Evolutionary conservation across 2,888 invertebrate genomes (phyloP).

Genomic region (Lycophotia porphyrea): DNA sequence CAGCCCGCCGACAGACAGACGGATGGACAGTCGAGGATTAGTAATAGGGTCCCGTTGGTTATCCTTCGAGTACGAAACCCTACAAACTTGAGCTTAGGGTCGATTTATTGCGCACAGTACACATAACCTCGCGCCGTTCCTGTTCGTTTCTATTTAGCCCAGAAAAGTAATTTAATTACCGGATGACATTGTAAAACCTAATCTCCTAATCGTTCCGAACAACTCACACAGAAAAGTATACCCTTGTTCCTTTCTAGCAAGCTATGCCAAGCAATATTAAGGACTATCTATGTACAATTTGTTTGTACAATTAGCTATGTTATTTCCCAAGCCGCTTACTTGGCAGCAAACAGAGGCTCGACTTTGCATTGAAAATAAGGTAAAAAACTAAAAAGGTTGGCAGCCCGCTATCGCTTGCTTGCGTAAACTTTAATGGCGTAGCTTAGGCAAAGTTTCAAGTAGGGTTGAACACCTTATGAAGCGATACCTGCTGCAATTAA

Average conservation of each 20-base stretch:
- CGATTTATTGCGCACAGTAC: background rate
- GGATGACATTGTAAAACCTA: background rate
- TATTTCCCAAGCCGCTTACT: slow-evolving; percentile 32
- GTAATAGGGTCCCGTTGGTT: too few relatives aligned
- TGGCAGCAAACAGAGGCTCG: slow-evolving; percentile 38
- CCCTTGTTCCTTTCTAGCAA: background rate
- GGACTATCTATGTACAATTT: slow-evolving; percentile 29
- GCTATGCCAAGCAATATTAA: slow-evolving; percentile 2
- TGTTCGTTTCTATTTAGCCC: background rate
- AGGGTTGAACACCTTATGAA: slow-evolving; percentile 27
- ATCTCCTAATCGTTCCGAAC: background rate
- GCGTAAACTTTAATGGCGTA: slow-evolving; percentile 37
- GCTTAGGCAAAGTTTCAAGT: slow-evolving; percentile 37
- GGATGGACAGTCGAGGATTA: too few relatives aligned
- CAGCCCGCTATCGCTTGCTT: slow-evolving; percentile 44
- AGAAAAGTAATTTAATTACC: background rate
- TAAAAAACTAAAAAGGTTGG: slow-evolving; percentile 50
- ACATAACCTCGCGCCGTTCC: background rate
- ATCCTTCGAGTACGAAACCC: too few relatives aligned
- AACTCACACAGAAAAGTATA: background rate
- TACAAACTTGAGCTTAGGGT: too few relatives aligned
- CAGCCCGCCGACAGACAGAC: too few relatives aligned
- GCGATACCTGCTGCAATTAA: slow-evolving; percentile 8
- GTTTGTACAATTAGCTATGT: slow-evolving; percentile 38
- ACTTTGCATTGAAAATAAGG: slow-evolving; percentile 54